phyloP scores from a whole-genome alignment of 1,140 invertebrate genomes.

The Macrobrachium nipponense region DNA sequence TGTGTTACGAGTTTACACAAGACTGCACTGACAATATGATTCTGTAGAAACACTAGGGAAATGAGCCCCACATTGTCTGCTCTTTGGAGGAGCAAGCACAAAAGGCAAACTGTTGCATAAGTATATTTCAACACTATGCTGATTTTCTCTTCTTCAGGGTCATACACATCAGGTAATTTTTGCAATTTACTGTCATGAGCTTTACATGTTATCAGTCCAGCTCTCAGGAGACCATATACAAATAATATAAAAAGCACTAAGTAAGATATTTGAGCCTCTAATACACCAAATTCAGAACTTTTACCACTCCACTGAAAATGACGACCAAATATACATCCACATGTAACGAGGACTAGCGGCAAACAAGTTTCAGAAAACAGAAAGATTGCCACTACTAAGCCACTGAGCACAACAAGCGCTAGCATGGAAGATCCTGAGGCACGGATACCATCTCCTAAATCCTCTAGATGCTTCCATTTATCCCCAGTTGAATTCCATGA shows the following conservation, averaged over 20 bases:
- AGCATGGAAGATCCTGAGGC: slow-evolving; percentile 22
- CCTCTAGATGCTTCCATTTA: slow-evolving; percentile 78
- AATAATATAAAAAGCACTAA: slow-evolving; percentile 33
- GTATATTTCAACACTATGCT: slow-evolving; percentile 31
- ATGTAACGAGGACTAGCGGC: slow-evolving; percentile 21
- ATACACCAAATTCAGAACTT: neutral
- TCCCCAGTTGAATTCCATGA: slow-evolving; percentile 88
- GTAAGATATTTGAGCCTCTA: slow-evolving; percentile 47
- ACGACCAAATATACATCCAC: slow-evolving; percentile 29
- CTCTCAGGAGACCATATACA: slow-evolving; percentile 38
- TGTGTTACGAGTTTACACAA: slow-evolving; percentile 25
- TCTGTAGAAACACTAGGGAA: slow-evolving; percentile 56
- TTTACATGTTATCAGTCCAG: slow-evolving; percentile 28
- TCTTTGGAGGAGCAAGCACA: slow-evolving; percentile 63
- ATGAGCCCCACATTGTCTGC: slow-evolving; percentile 57
- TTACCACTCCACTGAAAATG: slow-evolving; percentile 41
- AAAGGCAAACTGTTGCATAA: slow-evolving; percentile 39
- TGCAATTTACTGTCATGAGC: neutral
- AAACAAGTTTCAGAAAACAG: slow-evolving; percentile 36
- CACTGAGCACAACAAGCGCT: slow-evolving; percentile 30
- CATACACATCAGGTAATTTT: slow-evolving; percentile 13
- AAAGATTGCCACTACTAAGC: slow-evolving; percentile 24
- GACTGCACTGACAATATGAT: slow-evolving; percentile 27
- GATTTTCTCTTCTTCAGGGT: slow-evolving; percentile 36
- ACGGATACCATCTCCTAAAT: slow-evolving; percentile 68